phyloP scores from a whole-genome alignment of 2,113 vertebrate species.

The Neofelis nebulosa region DNA sequence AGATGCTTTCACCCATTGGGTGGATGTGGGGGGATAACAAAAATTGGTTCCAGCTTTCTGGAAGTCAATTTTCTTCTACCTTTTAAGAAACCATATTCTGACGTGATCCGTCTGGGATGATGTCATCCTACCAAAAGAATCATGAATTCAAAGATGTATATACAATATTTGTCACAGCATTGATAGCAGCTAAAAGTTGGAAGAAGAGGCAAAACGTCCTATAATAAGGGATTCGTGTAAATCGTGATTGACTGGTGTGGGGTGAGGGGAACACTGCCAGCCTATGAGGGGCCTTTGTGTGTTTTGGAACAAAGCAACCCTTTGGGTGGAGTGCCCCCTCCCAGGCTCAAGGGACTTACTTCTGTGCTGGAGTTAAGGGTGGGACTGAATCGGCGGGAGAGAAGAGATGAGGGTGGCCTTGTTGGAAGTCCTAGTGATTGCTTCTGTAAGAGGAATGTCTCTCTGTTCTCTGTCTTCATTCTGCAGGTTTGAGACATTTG shows the following conservation, averaged over 20 bases:
- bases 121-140: neutral
- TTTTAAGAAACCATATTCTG: neutral
- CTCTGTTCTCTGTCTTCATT: constrained; percentile 12
- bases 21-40: neutral
- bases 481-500: constrained; percentile 97
- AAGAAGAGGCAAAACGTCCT: neutral
- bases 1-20: neutral
- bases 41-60: neutral
- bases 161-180: neutral
- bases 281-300: neutral
- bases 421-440: neutral
- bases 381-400: too few species aligned
- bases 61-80: neutral
- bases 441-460: neutral
- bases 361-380: neutral
- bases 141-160: neutral
- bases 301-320: neutral
- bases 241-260: neutral
- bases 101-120: neutral
- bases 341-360: neutral
- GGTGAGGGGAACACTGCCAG: neutral
- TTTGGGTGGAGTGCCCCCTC: fast-evolving
- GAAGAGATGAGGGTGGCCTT: neutral
- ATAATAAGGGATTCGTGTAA: neutral
- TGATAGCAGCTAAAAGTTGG: neutral